A percentile compares a stretch with the other conserved stretches of the same genome.
Conservation (phyloP, 2,797 vertebrate species). For the Xenentodon cancila region DNA sequence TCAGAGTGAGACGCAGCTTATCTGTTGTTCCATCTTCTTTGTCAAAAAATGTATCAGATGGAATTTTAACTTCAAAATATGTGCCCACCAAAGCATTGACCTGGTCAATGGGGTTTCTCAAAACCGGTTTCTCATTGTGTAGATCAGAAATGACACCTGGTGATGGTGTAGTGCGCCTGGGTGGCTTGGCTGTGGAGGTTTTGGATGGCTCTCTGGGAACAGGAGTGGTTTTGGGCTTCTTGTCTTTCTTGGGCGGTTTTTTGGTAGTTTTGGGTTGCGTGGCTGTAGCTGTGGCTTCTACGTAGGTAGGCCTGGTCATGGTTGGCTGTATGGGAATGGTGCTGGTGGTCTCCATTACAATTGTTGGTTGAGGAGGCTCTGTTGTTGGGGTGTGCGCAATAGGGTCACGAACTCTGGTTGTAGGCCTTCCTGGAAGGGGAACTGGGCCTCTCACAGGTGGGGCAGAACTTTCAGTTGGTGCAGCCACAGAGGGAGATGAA, state of each 20-base stretch:
- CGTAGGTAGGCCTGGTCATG: constrained; percentile 80
- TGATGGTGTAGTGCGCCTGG: constrained; percentile 83
- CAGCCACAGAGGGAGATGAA: constrained; percentile 90
- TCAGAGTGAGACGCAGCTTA: constrained; percentile 91
- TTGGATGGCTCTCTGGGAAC: constrained; percentile 83
- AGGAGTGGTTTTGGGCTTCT: constrained; percentile 84
- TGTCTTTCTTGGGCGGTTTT: constrained; percentile 86
- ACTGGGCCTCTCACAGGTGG: constrained; percentile 91
- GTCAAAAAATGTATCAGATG: constrained; percentile 95
- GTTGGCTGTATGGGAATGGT: constrained; percentile 86
- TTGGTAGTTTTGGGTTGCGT: constrained; percentile 83
- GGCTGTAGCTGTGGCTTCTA: constrained; percentile 87
- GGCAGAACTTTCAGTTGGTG: constrained; percentile 88
- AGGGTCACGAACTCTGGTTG: constrained; percentile 87
- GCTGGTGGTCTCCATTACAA: constrained; percentile 85
- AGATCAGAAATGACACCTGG: constrained; percentile 76
- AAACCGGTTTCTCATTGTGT: constrained; percentile 85
- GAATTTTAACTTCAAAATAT: constrained; percentile 98
- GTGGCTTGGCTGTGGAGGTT: constrained; percentile 81
- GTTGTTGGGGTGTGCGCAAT: constrained; percentile 89
- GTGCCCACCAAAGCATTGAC: constrained; percentile 93
- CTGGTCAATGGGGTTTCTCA: constrained; percentile 93
- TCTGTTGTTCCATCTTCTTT: constrained; percentile 96
- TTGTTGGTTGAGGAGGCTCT: constrained; percentile 89
- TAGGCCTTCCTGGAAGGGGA: constrained; percentile 90